Conservation (phyloP, 2,888 invertebrate genomes). For the Drosophila suboccidentalis region DNA sequence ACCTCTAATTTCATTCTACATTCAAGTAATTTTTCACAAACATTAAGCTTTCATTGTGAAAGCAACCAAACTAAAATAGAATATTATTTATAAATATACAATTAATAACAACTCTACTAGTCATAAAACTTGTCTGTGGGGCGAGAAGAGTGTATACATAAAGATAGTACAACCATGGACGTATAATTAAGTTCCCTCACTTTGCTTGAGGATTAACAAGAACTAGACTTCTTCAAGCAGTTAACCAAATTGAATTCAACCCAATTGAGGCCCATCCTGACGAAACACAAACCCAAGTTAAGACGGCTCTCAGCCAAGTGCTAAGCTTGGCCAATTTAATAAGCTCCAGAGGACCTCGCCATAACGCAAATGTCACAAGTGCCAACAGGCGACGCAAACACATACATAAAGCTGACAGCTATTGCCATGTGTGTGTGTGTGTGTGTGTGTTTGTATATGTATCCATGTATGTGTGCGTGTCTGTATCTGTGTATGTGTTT, state of each 20-base stretch:
- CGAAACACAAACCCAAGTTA: slow-evolving; percentile 1
- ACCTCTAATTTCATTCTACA: too few species aligned
- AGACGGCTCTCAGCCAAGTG: slow-evolving; percentile 41
- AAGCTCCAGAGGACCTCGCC: slow-evolving; percentile 64
- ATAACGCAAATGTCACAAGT: slow-evolving; percentile 76
- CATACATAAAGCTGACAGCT: slow-evolving; percentile 39
- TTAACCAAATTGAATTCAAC: slow-evolving; percentile 55
- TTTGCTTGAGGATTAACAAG: slow-evolving; percentile 21
- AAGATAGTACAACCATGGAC: background rate
- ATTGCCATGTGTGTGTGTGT: slow-evolving; percentile 12
- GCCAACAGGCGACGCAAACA: slow-evolving; percentile 57
- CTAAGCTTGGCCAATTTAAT: slow-evolving; percentile 67
- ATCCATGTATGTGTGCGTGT: slow-evolving; percentile 7
- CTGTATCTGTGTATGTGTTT: slow-evolving; percentile 41
- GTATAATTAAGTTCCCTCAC: slow-evolving; percentile 31
- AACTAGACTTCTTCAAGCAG: slow-evolving; percentile 39
- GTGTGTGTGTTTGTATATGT: slow-evolving; percentile 12
- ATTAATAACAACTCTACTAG: slow-evolving; percentile 8
- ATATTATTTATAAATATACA: slow-evolving; percentile 10
- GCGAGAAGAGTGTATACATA: background rate
- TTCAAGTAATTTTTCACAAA: too few species aligned
- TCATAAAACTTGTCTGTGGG: background rate
- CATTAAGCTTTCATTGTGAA: too few species aligned
- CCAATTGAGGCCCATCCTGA: slow-evolving; percentile 38
- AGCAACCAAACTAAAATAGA: background rate